Evolutionary conservation across 92 coral and sea anemone genomes (phyloP).

Genomic region (Zoanthus gigantus): DNA sequence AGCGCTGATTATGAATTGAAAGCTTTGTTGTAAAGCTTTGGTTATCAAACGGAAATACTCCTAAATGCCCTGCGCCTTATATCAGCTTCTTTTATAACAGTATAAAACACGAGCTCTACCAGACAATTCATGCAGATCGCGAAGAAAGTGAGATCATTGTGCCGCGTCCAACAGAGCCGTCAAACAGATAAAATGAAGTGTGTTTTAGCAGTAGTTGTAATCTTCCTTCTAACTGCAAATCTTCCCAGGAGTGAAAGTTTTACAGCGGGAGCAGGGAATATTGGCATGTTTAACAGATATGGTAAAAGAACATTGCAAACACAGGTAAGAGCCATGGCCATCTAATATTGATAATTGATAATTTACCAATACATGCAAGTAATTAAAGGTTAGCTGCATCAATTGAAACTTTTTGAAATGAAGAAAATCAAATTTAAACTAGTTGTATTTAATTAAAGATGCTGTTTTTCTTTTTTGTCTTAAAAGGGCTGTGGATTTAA

Average conservation of each 20-base stretch:
- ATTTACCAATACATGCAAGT: not conserved
- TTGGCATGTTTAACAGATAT: not conserved
- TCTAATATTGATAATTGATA: not conserved
- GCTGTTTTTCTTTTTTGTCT: no score
- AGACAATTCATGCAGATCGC: constrained; percentile 8
- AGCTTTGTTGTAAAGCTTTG: not conserved
- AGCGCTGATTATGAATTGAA: constrained; percentile 32
- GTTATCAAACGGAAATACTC: constrained; percentile 31
- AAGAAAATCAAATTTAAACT: no score
- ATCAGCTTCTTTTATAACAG: constrained; percentile 1
- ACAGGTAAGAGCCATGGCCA: not conserved
- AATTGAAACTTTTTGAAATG: not conserved
- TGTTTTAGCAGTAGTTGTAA: not conserved
- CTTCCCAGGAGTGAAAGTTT: constrained; percentile 26
- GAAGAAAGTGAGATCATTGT: not conserved
- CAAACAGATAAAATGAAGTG: constrained; percentile 10
- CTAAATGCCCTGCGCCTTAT: constrained; percentile 10
- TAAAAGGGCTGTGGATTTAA: no score
- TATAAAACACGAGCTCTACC: constrained; percentile 1
- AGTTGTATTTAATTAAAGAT: no score
- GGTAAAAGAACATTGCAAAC: constrained; percentile 22
- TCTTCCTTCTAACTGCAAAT: not conserved
- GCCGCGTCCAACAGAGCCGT: constrained; percentile 8
- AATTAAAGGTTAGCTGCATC: not conserved
- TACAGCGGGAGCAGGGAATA: constrained; percentile 32